Percentiles rank a stretch among this genome's conserved stretches.
Evolutionary conservation across 2,888 invertebrate species (phyloP).

Genomic region (Eretmocerus hayati): DNA sequence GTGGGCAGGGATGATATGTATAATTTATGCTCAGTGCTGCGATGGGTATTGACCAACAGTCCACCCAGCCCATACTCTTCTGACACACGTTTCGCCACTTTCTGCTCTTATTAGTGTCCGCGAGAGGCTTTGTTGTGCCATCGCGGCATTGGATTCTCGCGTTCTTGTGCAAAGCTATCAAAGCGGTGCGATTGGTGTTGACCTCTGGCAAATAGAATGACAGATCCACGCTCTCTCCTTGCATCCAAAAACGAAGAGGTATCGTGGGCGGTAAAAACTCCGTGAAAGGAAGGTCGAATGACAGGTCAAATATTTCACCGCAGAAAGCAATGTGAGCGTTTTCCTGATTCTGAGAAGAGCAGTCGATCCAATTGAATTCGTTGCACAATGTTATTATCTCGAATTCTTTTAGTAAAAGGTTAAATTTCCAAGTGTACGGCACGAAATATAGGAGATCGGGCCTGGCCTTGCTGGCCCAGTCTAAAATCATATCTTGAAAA

Average conservation of each 20-base stretch:
- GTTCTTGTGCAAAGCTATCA: constrained; percentile 79
- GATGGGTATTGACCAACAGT: constrained; percentile 94
- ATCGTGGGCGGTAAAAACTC: constrained; percentile 90
- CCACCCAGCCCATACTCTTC: constrained; percentile 76
- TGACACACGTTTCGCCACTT: constrained; percentile 78
- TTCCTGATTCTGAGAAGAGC: constrained; percentile 90
- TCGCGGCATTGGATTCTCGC: constrained; percentile 77
- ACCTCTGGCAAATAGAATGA: constrained; percentile 87
- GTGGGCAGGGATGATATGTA: constrained; percentile 87
- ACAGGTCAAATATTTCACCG: constrained; percentile 87
- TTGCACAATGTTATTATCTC: constrained; percentile 90
- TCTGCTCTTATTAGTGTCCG: constrained; percentile 52
- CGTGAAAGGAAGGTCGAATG: constrained; percentile 88
- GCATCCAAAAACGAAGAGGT: constrained; percentile 86
- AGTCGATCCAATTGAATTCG: constrained; percentile 98
- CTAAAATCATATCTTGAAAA: constrained; percentile 86
- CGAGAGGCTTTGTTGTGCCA: constrained; percentile 54
- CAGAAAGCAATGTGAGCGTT: constrained; percentile 91
- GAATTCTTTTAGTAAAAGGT: constrained; percentile 85
- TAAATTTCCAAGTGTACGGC: constrained; percentile 94
- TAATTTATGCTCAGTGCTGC: constrained; percentile 87
- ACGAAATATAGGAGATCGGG: constrained; percentile 92
- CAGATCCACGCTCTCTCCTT: constrained; percentile 90
- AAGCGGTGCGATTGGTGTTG: constrained; percentile 75
- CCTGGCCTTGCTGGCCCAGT: constrained; percentile 91